Percentiles rank a stretch among this genome's conserved stretches.
phyloP scores from a whole-genome alignment of 2,113 vertebrate species.

The Tupaia tana region DNA sequence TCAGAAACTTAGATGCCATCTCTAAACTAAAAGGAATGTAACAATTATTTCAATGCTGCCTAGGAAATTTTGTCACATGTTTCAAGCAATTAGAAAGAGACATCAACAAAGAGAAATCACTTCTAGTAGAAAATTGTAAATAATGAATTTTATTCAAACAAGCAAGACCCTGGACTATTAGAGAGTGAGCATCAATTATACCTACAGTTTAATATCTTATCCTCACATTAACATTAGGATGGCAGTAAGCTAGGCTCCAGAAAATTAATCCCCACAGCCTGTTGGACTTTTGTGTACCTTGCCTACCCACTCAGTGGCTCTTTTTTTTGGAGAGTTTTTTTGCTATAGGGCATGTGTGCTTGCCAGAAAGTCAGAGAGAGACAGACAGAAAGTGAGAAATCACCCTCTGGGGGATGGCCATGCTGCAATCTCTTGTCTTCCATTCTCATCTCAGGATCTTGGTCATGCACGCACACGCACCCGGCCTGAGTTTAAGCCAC shows the following conservation, averaged over 20 bases:
- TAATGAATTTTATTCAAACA: slow-evolving; percentile 90
- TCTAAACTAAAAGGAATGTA: slow-evolving; percentile 78
- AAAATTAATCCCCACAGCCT: slow-evolving; percentile 74
- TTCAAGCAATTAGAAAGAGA: slow-evolving; percentile 86
- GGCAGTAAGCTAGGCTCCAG: slow-evolving; percentile 75
- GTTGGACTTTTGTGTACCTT: slow-evolving; percentile 50
- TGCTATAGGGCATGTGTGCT: too few relatives aligned
- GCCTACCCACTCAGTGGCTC: slow-evolving; percentile 46
- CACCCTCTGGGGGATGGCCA: too few relatives aligned
- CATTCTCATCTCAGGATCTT: too few relatives aligned
- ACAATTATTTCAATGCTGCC: slow-evolving; percentile 79
- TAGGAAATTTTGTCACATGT: slow-evolving; percentile 83
- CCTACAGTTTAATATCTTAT: slow-evolving; percentile 88
- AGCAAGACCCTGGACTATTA: slow-evolving; percentile 85
- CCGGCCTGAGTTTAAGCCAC: too few relatives aligned
- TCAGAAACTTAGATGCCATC: slow-evolving; percentile 78
- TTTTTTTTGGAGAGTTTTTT: neutral
- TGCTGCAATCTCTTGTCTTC: too few relatives aligned
- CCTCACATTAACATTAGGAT: slow-evolving; percentile 86
- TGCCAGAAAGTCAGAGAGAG: too few relatives aligned
- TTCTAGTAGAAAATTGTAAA: slow-evolving; percentile 87
- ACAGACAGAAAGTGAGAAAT: too few relatives aligned
- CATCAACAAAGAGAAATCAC: slow-evolving; percentile 86
- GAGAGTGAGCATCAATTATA: slow-evolving; percentile 89
- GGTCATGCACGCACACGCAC: too few relatives aligned